A percentile compares a stretch with the other conserved stretches of the same genome.
Conservation (phyloP, 2,888 invertebrate species). For the Ischnura elegans region DNA sequence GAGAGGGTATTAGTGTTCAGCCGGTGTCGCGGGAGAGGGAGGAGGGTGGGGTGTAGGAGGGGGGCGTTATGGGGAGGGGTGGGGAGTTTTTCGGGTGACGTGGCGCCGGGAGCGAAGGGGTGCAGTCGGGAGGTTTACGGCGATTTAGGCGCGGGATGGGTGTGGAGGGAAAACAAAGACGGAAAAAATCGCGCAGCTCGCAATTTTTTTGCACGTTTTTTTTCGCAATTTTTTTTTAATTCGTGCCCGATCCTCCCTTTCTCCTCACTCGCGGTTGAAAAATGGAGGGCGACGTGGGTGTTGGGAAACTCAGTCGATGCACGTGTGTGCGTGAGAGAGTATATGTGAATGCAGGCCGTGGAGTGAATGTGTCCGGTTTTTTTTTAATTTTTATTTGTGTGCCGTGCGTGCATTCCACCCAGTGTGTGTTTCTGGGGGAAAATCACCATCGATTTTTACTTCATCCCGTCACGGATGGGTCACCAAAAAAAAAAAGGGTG, state of each 20-base stretch:
- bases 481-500: no score
- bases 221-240: background rate
- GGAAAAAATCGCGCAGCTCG: background rate
- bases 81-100: constrained; percentile 63
- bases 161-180: background rate
- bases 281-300: background rate
- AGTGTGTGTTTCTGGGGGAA: background rate
- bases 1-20: constrained; percentile 43
- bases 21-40: background rate
- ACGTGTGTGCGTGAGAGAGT: background rate
- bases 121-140: background rate
- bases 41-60: background rate
- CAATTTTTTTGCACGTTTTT: background rate
- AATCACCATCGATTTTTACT: constrained; percentile 45
- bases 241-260: no score
- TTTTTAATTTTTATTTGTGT: no score
- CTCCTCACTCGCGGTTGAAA: constrained; percentile 32
- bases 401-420: background rate
- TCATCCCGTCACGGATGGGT: constrained; percentile 41
- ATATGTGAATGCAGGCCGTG: background rate
- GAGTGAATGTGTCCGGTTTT: background rate
- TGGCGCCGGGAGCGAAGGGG: background rate
- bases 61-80: background rate
- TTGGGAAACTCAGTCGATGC: background rate
- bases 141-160: constrained; percentile 37